Evolutionary conservation across 2,888 invertebrate species (phyloP).

Genomic region (Trypoxylon attenuatum): DNA sequence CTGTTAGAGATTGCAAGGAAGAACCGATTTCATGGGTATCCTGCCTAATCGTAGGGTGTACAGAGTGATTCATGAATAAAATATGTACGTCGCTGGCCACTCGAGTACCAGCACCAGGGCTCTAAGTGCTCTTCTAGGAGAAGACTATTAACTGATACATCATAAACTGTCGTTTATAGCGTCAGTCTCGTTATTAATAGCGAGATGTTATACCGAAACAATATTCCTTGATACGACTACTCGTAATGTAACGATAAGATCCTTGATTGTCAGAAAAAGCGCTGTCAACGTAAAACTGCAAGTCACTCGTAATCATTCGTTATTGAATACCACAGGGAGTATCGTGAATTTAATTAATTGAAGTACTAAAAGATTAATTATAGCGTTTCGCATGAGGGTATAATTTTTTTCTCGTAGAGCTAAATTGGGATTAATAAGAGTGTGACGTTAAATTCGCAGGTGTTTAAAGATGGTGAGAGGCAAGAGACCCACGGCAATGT

Average conservation of each 20-base stretch:
- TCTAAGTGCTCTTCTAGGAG: constrained; percentile 50
- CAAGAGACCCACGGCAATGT: no score
- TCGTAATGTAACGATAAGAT: no score
- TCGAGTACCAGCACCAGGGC: constrained; percentile 41
- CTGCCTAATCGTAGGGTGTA: constrained; percentile 52
- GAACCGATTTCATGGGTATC: constrained; percentile 52
- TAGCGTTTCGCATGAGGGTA: no score
- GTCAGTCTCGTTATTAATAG: constrained; percentile 52
- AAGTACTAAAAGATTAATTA: no score
- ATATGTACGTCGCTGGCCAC: constrained; percentile 50
- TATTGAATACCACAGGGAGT: no score
- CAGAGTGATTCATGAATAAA: constrained; percentile 58
- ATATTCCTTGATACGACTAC: no score
- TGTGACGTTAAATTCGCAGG: constrained; percentile 17
- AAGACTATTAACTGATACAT: constrained; percentile 61
- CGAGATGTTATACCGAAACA: no score
- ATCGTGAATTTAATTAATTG: no score
- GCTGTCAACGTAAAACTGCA: no score
- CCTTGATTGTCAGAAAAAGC: no score
- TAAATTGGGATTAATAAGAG: neutral
- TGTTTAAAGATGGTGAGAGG: constrained; percentile 42
- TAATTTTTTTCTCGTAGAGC: neutral
- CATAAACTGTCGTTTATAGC: constrained; percentile 60
- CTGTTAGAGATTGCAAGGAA: constrained; percentile 50
- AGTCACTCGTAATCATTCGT: no score